These are phyloP conservation scores for Habropoda laboriosa DNA, from an alignment of 1,140 invertebrate genomes.

Conservation along the genomic window DNA sequence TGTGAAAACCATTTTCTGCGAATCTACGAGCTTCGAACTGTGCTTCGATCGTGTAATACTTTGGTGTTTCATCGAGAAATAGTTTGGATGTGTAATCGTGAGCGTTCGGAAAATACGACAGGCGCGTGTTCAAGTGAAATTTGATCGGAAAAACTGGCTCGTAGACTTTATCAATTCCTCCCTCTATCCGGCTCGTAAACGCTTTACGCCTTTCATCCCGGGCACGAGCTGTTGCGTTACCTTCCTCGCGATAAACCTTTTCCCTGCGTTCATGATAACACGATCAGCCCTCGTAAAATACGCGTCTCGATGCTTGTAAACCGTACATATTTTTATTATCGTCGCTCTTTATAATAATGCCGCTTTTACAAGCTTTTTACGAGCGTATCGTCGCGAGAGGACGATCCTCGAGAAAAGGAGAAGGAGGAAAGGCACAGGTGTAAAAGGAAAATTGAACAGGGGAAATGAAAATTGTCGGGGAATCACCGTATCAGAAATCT, in stretches of 20 bases:
- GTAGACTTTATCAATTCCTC: not conserved
- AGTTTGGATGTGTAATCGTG: too few relatives aligned
- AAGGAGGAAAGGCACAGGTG: too few relatives aligned
- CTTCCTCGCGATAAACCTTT: constrained; percentile 5
- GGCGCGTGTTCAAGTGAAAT: not conserved
- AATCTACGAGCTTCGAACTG: too few relatives aligned
- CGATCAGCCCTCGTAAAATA: not conserved
- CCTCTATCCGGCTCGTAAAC: not conserved
- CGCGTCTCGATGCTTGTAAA: not conserved
- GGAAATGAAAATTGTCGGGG: not conserved
- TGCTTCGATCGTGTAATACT: too few relatives aligned
- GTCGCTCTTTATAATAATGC: not conserved
- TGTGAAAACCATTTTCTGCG: too few relatives aligned
- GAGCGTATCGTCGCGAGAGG: not conserved
- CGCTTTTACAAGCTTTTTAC: too few relatives aligned
- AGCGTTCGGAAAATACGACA: too few relatives aligned
- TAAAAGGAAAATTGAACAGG: too few relatives aligned
- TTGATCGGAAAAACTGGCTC: not conserved
- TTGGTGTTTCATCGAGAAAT: not conserved
- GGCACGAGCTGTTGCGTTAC: constrained; percentile 9
- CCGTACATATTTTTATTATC: not conserved
- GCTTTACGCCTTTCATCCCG: not conserved
- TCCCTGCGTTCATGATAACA: not conserved
- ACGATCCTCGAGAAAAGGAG: not conserved
- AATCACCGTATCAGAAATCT: too few relatives aligned